Conservation (phyloP, 2,888 invertebrate genomes). For the Pyrocoelia pectoralis region DNA sequence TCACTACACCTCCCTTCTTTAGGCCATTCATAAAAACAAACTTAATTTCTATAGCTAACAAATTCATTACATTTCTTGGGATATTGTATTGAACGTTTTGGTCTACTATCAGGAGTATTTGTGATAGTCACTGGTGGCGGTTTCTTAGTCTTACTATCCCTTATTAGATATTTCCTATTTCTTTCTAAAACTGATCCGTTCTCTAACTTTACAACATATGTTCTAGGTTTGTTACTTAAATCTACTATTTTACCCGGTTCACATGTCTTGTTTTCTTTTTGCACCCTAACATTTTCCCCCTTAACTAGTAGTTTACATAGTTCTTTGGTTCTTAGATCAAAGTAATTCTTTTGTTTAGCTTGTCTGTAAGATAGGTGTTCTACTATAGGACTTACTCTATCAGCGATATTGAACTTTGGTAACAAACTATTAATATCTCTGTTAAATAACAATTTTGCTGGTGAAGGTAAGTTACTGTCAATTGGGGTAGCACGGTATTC, state of each 20-base stretch:
- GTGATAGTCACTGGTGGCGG: no score
- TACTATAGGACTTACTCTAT: background rate
- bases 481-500: conserved; percentile 9
- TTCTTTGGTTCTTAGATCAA: conserved; percentile 9
- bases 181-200: background rate
- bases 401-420: conserved; percentile 4
- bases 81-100: no score
- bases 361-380: background rate
- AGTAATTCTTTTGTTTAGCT: conserved; percentile 2
- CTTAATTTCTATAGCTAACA: no score
- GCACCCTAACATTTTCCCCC: conserved; percentile 9
- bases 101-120: no score
- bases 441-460: conserved; percentile 8
- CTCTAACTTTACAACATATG: background rate
- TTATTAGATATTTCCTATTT: conserved; percentile 4
- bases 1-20: no score
- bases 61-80: no score
- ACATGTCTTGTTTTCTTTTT: conserved; percentile 7
- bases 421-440: conserved; percentile 7
- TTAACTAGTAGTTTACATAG: background rate
- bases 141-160: no score
- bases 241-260: background rate
- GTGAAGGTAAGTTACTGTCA: background rate
- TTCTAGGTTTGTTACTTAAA: conserved; percentile 8
- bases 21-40: no score